Percentiles rank a stretch among this genome's conserved stretches.
Conservation (phyloP, 1,140 invertebrate genomes). For the Steinernema feltiae region DNA sequence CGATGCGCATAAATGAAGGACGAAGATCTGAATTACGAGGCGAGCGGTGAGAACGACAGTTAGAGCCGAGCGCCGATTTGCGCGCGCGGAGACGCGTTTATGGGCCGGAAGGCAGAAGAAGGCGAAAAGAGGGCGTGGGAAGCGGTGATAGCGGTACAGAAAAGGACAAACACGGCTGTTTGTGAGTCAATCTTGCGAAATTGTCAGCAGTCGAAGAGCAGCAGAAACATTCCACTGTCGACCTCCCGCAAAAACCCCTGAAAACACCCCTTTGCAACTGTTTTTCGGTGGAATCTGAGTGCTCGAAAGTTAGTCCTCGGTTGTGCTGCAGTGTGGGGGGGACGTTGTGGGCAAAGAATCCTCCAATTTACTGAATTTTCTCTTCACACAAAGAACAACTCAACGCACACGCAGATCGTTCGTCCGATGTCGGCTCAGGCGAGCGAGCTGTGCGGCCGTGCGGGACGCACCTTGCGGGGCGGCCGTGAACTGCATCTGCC, state of each 20-base stretch:
- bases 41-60: neutral
- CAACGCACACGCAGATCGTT: too few species aligned
- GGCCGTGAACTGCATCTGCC: neutral
- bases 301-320: too few species aligned
- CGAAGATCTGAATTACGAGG: neutral
- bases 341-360: too few species aligned
- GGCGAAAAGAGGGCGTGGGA: too few species aligned
- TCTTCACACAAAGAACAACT: too few species aligned
- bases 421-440: too few species aligned
- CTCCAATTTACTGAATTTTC: too few species aligned
- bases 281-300: too few species aligned
- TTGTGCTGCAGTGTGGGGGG: neutral
- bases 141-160: too few species aligned
- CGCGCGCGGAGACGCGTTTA: neutral
- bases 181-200: neutral
- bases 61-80: neutral
- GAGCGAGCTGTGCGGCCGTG: neutral
- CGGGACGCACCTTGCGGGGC: neutral
- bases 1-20: neutral
- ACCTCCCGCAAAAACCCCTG: too few species aligned
- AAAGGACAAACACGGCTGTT: neutral
- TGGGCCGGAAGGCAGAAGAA: constrained; percentile 7
- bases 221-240: too few species aligned
- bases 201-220: neutral
- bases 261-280: too few species aligned